Conservation (phyloP, 2,797 vertebrate species). For the Urocyon cinereoargenteus region DNA sequence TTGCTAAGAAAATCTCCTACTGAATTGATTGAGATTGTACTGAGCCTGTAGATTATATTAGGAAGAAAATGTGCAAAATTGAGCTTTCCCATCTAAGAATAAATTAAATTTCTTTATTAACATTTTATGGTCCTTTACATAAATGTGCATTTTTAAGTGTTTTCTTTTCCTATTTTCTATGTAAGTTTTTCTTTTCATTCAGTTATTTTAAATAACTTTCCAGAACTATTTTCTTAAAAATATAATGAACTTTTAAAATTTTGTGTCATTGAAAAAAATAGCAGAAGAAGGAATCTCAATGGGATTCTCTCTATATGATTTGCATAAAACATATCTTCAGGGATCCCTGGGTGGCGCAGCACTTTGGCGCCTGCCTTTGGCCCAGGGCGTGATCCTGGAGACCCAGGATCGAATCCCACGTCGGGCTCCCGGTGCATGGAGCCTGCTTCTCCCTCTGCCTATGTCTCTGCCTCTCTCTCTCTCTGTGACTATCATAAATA, state of each 20-base stretch:
- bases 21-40: background rate
- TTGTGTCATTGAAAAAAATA: conserved; percentile 19
- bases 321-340: background rate
- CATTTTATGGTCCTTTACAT: background rate
- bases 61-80: conserved; percentile 31
- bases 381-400: too few relatives aligned
- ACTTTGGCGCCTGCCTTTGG: too few relatives aligned
- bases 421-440: too few relatives aligned
- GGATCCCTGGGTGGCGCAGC: too few relatives aligned
- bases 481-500: too few relatives aligned
- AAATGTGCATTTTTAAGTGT: background rate
- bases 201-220: conserved; percentile 11
- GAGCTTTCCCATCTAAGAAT: background rate
- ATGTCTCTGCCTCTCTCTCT: too few relatives aligned
- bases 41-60: background rate
- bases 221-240: conserved; percentile 44
- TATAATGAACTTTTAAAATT: background rate
- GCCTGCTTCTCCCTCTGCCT: too few relatives aligned
- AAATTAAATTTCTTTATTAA: conserved; percentile 23
- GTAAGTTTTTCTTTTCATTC: background rate
- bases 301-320: background rate
- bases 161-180: conserved; percentile 25
- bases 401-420: too few relatives aligned
- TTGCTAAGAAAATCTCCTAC: background rate
- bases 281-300: background rate